Base-by-base conservation (phyloP, 2,797 vertebrate genomes). In the Clamator glandarius region DNA sequence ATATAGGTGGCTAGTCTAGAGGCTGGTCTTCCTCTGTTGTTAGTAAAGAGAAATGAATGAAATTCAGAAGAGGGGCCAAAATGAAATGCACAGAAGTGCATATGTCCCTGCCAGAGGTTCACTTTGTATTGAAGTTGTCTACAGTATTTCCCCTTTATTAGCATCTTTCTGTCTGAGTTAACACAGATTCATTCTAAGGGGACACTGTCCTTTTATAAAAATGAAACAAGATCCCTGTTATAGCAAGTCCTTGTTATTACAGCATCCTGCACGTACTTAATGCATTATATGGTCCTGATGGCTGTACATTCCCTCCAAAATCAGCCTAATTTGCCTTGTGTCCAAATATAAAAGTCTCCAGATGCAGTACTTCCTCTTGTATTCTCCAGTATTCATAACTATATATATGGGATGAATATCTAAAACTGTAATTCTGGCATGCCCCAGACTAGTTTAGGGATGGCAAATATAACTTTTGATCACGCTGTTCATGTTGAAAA, bases 391-490 rank as follows among this genome's bases (percentile, higher is more conserved):
- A 73, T 67, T 59, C 52, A 3, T 70, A 79, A 77, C 72, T 80
- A 59, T 69, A 70, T 50, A 42, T 25, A 54, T 11, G 17, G 62
- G 46, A 90, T 81, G 80, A 93, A 84, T 87, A 85, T 75, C 74
- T 41, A 61, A 58, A 33, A 28, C 31, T 54, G 51, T 42, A 46
- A 78, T 84, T 73, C 81, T 86, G 86, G 58, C 62, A 62, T 88
- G 89, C 41, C 64, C 73, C 66, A 25, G 36, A 64, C 80, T 86
- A 81, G 83, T 78, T 93, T 69, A 92, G 62, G 17, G 50, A 72
- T 64, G 83, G 72, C 69, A 86, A 94, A 96, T 91, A 86, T 51
- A 95, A 92, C 69, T 90, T 92, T 36, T 66, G 83, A 54, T 93
- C 69, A 46, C 54, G 63, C 44, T 59, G 50, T 86, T 92, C 62